A percentile compares a stretch with the other conserved stretches of the same genome.
Evolutionary conservation across 2,888 invertebrate species (phyloP).

Genomic region (Heteromyza rotundicornis): DNA sequence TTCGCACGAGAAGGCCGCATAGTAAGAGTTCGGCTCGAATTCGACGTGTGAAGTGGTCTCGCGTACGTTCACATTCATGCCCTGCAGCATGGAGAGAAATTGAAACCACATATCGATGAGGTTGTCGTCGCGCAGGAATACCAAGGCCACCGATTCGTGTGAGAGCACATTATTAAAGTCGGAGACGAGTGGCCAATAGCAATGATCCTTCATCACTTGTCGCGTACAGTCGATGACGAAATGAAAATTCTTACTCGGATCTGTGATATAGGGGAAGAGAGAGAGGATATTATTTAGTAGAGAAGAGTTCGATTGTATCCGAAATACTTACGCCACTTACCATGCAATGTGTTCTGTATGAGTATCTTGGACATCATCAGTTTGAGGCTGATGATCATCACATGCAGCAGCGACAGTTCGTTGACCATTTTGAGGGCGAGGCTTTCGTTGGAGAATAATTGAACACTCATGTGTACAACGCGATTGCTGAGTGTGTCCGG

Average conservation of each 20-base stretch:
- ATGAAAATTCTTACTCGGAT: constrained; percentile 81
- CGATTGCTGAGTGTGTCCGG: constrained; percentile 93
- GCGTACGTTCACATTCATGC: constrained; percentile 96
- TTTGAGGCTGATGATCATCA: constrained; percentile 88
- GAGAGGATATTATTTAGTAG: no score
- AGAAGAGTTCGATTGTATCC: background rate
- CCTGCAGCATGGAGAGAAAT: constrained; percentile 93
- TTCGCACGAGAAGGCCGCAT: constrained; percentile 97
- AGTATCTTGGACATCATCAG: constrained; percentile 94
- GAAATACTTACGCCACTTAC: constrained; percentile 62
- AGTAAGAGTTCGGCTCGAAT: constrained; percentile 96
- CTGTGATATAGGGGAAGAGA: constrained; percentile 58
- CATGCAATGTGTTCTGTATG: constrained; percentile 84
- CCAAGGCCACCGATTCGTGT: constrained; percentile 87
- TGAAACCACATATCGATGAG: constrained; percentile 96
- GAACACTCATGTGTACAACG: constrained; percentile 96
- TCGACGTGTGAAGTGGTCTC: constrained; percentile 92
- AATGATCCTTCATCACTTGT: constrained; percentile 95
- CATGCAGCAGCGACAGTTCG: constrained; percentile 86
- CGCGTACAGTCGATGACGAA: constrained; percentile 91
- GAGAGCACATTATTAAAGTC: constrained; percentile 96
- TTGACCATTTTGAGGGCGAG: constrained; percentile 90
- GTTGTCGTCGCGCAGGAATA: constrained; percentile 86
- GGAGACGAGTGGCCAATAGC: constrained; percentile 97
- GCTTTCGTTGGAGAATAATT: constrained; percentile 93